Evolutionary conservation across 2,797 vertebrate species (phyloP).

Genomic region (Meda fulgida): DNA sequence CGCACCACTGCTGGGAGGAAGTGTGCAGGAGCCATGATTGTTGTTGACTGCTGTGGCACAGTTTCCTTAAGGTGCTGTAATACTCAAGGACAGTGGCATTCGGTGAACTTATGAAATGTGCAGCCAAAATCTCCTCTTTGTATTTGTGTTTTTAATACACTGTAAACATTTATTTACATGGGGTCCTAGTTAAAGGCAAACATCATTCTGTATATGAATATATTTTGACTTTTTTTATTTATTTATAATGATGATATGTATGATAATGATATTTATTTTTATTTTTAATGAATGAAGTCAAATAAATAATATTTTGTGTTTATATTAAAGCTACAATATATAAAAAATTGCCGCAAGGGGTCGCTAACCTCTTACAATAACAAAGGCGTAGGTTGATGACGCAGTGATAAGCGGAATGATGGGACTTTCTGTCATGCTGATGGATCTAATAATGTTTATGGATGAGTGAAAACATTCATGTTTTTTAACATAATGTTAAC

Average conservation of each 20-base stretch:
- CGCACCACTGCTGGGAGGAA: slow-evolving; percentile 32
- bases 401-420: too few species aligned
- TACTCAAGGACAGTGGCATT: background rate
- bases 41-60: slow-evolving; percentile 9
- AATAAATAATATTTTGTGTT: background rate
- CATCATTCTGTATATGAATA: background rate
- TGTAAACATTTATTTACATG: background rate
- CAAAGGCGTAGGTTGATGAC: too few species aligned
- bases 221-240: background rate
- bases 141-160: background rate
- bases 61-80: slow-evolving; percentile 10
- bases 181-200: background rate
- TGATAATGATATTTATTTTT: background rate
- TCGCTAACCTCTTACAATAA: too few species aligned
- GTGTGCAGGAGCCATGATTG: slow-evolving; percentile 5
- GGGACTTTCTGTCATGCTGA: too few species aligned
- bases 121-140: background rate
- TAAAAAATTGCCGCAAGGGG: too few species aligned
- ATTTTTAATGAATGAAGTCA: background rate
- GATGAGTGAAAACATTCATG: too few species aligned
- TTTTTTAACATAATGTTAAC: too few species aligned
- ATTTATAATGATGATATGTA: background rate
- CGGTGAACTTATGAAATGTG: background rate
- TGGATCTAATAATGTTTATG: too few species aligned
- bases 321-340: too few species aligned